Evolutionary conservation across 2,113 vertebrate genomes (phyloP).

Genomic region (Sander lucioperca): DNA sequence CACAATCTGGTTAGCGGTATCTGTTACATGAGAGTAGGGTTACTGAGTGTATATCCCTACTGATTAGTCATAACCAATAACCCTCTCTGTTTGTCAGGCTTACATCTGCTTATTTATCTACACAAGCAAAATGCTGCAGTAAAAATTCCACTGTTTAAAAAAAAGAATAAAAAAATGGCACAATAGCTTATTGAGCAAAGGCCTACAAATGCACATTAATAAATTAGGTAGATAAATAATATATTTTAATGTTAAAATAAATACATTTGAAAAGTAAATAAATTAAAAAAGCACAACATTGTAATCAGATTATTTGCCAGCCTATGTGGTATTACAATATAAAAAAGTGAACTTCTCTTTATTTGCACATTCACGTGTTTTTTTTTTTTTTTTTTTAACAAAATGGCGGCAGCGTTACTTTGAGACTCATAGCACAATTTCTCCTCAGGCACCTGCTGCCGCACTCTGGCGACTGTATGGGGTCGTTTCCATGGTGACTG

Average conservation of each 20-base stretch:
- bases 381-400: conserved; percentile 51
- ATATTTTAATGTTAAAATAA: conserved; percentile 69
- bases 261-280: conserved; percentile 64
- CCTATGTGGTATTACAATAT: conserved; percentile 76
- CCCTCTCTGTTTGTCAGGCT: conserved; percentile 51
- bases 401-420: conserved; percentile 78
- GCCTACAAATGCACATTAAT: conserved; percentile 74
- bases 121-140: conserved; percentile 73
- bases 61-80: conserved; percentile 55
- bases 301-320: conserved; percentile 66
- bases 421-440: conserved; percentile 78
- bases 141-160: conserved; percentile 68
- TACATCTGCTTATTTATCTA: conserved; percentile 71
- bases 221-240: conserved; percentile 74
- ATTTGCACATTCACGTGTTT: conserved; percentile 75
- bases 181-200: conserved; percentile 77
- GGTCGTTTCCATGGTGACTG: conserved; percentile 72
- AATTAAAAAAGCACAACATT: conserved; percentile 71
- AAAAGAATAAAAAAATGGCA: conserved; percentile 66
- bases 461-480: conserved; percentile 76
- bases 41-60: conserved; percentile 33
- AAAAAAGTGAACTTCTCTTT: conserved; percentile 77
- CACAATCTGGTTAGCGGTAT: conserved; percentile 57
- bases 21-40: conserved; percentile 51
- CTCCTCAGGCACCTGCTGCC: conserved; percentile 82